Percentiles rank a stretch among this genome's conserved stretches.
Evolutionary conservation across 2,797 vertebrate species (phyloP).

Genomic region (Prionace glauca): DNA sequence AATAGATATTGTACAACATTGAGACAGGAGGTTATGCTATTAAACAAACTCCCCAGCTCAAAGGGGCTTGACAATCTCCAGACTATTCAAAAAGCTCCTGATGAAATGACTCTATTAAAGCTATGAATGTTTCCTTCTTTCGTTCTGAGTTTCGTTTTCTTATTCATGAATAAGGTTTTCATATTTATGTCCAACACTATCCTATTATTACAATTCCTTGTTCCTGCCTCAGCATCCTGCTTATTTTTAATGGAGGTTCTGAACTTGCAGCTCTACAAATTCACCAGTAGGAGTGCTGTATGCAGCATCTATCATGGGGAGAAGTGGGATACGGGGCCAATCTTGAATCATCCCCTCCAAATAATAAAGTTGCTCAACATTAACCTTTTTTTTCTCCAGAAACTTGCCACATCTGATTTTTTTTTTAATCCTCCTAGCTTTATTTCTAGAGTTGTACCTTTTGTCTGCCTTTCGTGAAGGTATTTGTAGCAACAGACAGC

Average conservation of each 20-base stretch:
- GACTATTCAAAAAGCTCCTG: not conserved
- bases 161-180: not conserved
- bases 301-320: not conserved
- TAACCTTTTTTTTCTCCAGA: not conserved
- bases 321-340: not conserved
- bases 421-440: not conserved
- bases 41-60: not conserved
- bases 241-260: not conserved
- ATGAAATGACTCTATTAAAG: not conserved
- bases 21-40: not conserved
- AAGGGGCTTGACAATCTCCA: not conserved
- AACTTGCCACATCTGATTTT: not conserved
- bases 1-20: not conserved
- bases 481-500: not conserved
- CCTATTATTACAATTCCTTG: not conserved
- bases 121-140: too few relatives aligned
- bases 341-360: not conserved
- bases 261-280: not conserved
- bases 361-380: not conserved
- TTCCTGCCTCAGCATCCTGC: not conserved
- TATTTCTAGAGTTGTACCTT: not conserved
- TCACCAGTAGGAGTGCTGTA: not conserved
- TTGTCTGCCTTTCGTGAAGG: too few relatives aligned
- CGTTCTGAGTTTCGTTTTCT: not conserved
- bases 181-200: not conserved